Evolutionary conservation across 2,113 vertebrate species (phyloP).

Genomic region (Silurus meridionalis): DNA sequence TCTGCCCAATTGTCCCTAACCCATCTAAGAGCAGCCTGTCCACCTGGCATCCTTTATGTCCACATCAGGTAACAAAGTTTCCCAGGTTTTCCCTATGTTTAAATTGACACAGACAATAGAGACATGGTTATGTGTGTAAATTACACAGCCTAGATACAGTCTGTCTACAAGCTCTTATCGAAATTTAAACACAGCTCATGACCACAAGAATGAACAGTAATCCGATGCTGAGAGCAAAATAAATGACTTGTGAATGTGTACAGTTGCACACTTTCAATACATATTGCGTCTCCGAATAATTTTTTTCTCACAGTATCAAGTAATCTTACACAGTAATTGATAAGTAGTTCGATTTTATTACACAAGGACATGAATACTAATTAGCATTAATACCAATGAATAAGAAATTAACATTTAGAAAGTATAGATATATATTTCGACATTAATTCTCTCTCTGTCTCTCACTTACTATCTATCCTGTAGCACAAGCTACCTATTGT

Average conservation of each 20-base stretch:
- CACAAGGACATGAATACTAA: not conserved
- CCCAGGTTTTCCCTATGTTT: not conserved
- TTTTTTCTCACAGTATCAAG: not conserved
- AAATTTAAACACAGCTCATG: not conserved
- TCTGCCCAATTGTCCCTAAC: conserved; percentile 65
- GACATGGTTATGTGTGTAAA: not conserved
- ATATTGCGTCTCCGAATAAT: not conserved
- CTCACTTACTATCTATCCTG: not conserved
- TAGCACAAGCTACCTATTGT: conserved; percentile 10
- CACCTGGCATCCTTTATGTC: conserved; percentile 59
- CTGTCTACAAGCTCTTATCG: not conserved
- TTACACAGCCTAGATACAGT: not conserved
- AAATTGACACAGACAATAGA: not conserved
- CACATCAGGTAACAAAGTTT: conserved; percentile 56
- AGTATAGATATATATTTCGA: not conserved
- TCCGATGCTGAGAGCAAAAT: not conserved
- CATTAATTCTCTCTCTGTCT: not conserved
- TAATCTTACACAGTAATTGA: not conserved
- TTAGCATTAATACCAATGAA: not conserved
- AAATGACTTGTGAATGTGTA: not conserved
- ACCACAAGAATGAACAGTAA: not conserved
- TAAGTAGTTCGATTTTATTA: not conserved
- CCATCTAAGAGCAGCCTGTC: conserved; percentile 70
- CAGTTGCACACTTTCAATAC: not conserved
- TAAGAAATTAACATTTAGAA: not conserved